Conservation (phyloP, 64 coral and sea anemone species). For the Dendronephthya gigantea region DNA sequence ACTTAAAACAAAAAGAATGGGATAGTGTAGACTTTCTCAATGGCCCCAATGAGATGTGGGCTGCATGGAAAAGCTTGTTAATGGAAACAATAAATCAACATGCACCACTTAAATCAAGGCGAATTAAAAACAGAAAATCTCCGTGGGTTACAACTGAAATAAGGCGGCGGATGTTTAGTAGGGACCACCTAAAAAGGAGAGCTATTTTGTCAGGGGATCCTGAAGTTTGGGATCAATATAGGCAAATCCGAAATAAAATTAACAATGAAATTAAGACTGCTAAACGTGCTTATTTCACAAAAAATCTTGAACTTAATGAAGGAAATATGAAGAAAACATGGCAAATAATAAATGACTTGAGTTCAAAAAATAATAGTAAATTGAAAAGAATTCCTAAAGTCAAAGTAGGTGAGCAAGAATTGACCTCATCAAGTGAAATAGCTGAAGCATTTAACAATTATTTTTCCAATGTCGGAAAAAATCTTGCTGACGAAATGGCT, state of each 20-base stretch:
- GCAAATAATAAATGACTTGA: conserved; percentile 14
- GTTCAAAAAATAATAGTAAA: conserved; percentile 27
- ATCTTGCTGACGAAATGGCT: background rate
- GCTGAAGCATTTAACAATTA: conserved; percentile 26
- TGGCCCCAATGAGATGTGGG: conserved; percentile 27
- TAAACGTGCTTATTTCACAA: conserved; percentile 25
- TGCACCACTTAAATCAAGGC: conserved; percentile 31
- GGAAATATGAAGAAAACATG: conserved; percentile 12
- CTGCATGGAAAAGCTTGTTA: conserved; percentile 27
- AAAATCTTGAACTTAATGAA: conserved; percentile 14
- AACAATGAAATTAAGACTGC: conserved; percentile 43
- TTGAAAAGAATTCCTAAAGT: conserved; percentile 21
- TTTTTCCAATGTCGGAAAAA: conserved; percentile 4
- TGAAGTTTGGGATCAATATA: conserved; percentile 37
- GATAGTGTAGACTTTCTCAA: conserved; percentile 15
- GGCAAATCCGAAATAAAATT: conserved; percentile 31
- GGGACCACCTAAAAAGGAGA: conserved; percentile 31
- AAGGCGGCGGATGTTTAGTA: conserved; percentile 31
- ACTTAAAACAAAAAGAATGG: conserved; percentile 29
- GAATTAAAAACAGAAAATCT: conserved; percentile 44
- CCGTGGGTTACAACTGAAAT: conserved; percentile 40
- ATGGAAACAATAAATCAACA: conserved; percentile 21
- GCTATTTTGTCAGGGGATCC: conserved; percentile 37
- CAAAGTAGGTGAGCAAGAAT: conserved; percentile 12
- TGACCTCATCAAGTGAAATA: conserved; percentile 11